Evolutionary conservation across 1,140 invertebrate species (phyloP).

Genomic region (Polypedilum pembai): DNA sequence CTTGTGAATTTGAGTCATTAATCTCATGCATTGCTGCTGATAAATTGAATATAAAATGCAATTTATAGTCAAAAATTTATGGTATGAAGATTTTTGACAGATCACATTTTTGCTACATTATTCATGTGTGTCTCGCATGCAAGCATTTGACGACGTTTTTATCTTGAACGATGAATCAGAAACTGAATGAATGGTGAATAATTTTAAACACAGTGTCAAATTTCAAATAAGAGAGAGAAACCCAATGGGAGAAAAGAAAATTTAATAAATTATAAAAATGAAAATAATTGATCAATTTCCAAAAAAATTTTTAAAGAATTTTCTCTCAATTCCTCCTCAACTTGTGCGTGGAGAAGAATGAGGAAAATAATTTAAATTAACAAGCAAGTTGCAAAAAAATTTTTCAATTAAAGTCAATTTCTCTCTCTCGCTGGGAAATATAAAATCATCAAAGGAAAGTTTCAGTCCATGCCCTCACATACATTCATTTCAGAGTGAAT

Average conservation of each 20-base stretch:
- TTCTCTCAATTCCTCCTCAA: constrained; percentile 2
- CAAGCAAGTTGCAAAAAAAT: background rate
- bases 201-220: background rate
- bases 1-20: too few species aligned
- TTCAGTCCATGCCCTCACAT: background rate
- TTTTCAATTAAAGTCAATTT: background rate
- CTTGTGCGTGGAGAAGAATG: background rate
- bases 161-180: background rate
- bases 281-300: background rate
- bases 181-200: background rate
- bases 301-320: background rate
- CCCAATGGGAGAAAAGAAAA: background rate
- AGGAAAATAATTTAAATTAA: background rate
- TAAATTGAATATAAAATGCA: background rate
- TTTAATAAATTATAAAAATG: background rate
- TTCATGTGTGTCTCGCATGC: constrained; percentile 3
- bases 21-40: too few species aligned
- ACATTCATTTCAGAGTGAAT: background rate
- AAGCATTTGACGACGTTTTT: background rate
- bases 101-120: background rate
- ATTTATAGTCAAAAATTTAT: background rate
- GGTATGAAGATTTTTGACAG: constrained; percentile 11
- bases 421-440: background rate
- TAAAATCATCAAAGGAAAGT: constrained; percentile 18
- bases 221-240: background rate